phyloP scores from a whole-genome alignment of 2,113 vertebrate species.

The Manacus vitellinus region DNA sequence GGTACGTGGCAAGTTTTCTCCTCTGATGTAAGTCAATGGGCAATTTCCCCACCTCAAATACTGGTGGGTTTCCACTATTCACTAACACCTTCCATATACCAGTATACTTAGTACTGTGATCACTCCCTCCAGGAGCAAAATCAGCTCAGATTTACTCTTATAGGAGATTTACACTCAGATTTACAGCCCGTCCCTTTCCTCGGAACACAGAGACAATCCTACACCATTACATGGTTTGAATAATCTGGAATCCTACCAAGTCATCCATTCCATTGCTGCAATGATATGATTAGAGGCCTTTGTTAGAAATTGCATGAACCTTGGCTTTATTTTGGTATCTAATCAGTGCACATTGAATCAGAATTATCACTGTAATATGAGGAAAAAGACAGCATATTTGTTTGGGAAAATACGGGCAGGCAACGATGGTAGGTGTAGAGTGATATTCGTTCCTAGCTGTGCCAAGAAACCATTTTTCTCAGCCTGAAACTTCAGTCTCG shows the following conservation, averaged over 20 bases:
- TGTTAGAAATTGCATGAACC: background rate
- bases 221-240: background rate
- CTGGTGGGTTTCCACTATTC: background rate
- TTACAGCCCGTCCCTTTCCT: background rate
- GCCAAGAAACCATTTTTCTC: slow-evolving; percentile 14
- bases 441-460: background rate
- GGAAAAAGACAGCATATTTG: background rate
- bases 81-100: background rate
- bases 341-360: slow-evolving; percentile 7
- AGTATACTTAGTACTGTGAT: background rate
- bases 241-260: background rate
- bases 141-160: background rate
- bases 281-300: background rate
- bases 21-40: background rate
- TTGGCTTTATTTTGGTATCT: slow-evolving; percentile 27
- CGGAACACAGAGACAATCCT: background rate
- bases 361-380: background rate
- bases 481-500: background rate
- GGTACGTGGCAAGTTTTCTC: background rate
- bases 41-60: background rate
- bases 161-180: background rate
- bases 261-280: background rate
- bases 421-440: background rate
- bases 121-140: background rate
- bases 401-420: slow-evolving; percentile 14